Base-by-base conservation (phyloP, 2,797 vertebrate genomes). In the Sebastiscus tertius region DNA sequence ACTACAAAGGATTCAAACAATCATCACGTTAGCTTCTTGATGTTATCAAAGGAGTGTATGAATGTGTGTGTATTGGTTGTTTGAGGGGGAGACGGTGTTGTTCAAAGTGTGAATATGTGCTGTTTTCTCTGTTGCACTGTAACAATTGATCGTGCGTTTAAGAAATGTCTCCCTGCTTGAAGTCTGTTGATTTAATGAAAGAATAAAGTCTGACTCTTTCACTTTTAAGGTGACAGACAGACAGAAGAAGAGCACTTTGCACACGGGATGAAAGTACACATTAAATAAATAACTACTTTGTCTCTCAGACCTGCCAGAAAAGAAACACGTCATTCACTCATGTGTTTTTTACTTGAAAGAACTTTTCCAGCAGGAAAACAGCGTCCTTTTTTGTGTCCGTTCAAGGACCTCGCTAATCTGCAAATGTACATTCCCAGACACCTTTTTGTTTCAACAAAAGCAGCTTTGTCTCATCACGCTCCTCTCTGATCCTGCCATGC, bases 31-130 rank as follows among this genome's bases (percentile, higher is more conserved):
- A 69, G 73, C 52, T 24, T 54, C 27, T 87, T 76, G 56, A 80
- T 82, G 36, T 79, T 66, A 68, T 80, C 74, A 72, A 73, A 72
- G 8, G 31, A 14, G 70, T 54, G 67, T 66, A 59, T 80, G 69
- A 55, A 58, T 73, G 52, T 82, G 68, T 83, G 63, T 72, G 52
- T 55, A 5, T 20, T 66, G 71, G n/a, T 12, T 61, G 75, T 66
- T n/a, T 63, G 66, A 66, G 83, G 54, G 80, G 72, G 80, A 80
- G 73, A 77, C 61, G 26, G 55, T 85, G 89, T 85, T 78, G 77
- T 34, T 76, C 61, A 83, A 82, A 26, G 87, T 89, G 88, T 91
- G 86, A 91, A 84, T 85, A 67, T 75, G 69, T 73, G 79, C 63
- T 71, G 54, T 68, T 75, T 81, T 79, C 54, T 82, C 16, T 76